Base-by-base conservation (phyloP, 64 coral and sea anemone species). In the Cladopsammia gracilis region DNA sequence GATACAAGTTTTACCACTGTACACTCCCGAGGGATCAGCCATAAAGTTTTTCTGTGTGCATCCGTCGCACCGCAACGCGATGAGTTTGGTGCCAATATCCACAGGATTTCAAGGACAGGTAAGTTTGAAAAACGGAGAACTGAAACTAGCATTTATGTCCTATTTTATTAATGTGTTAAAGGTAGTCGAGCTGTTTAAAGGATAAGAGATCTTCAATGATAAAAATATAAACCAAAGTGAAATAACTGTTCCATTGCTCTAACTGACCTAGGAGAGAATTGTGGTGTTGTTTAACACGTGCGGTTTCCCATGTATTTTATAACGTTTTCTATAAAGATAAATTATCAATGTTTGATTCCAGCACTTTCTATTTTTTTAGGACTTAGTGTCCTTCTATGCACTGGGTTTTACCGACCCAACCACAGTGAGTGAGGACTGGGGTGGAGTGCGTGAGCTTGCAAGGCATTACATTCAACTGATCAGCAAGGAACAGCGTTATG, bases 61-160 rank as follows among this genome's bases (percentile, higher is more conserved):
- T 69, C 93, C 93, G 9, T 95, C 93, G 0, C 93, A 95, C 77
- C 88, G 93, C 25, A 91, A 91, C 57, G 93, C 88, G 6, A 24
- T 95, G 93, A 95, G 88, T 54, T 62, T 95, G 59, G 79, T 86
- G 10, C 85, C 93, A 3, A 71, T 95, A 34, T 77, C 93, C 7
- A 14, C 57, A 11, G 93, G 93, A 69, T 95, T 95, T 90, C 77
- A 90, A 74, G 75, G 71, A 24, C 93, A 95, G 93, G 93, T 95
- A 85, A 45, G 58, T 49, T 75, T 18, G 15, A 20, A 42, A 23
- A 44, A 25, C 4, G 26, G 70, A 42, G 22, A 13, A n/a, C n/a
- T n/a, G n/a, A n/a, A 34, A 34, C 34, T 34, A 34, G 2, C 34
- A 34, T 34, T 34, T 34, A 34, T 34, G 34, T 34, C 34, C 34